These are phyloP conservation scores for Clarias batrachus DNA, from an alignment of 2,113 vertebrate species.

Conservation along the genomic window DNA sequence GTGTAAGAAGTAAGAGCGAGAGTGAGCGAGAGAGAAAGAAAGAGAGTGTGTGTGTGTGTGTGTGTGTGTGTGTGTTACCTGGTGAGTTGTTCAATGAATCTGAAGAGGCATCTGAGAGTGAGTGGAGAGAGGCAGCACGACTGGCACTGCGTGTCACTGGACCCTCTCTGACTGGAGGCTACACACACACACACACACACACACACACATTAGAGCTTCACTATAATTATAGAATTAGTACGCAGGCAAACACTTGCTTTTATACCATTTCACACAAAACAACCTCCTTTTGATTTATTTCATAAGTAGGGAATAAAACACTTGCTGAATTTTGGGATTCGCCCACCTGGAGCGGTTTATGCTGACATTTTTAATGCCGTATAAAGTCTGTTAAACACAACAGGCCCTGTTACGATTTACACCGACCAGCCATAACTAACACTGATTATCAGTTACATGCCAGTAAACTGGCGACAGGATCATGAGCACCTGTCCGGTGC, in stretches of 20 bases:
- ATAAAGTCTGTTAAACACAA: not conserved
- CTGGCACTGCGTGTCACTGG: slow-evolving; percentile 61
- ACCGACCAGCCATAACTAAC: not conserved
- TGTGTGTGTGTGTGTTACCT: slow-evolving; percentile 67
- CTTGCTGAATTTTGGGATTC: not conserved
- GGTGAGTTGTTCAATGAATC: slow-evolving; percentile 79
- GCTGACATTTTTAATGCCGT: no score
- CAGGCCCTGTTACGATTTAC: not conserved
- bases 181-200: slow-evolving; percentile 29
- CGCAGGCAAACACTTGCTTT: not conserved
- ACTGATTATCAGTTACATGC: no score
- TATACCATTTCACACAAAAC: not conserved
- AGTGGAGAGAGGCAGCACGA: slow-evolving; percentile 72
- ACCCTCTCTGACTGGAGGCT: slow-evolving; percentile 82
- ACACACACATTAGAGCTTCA: slow-evolving; percentile 29
- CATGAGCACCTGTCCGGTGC: no score
- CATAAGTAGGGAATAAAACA: not conserved
- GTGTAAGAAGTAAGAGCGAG: not conserved
- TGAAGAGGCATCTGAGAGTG: slow-evolving; percentile 76
- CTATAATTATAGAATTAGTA: not conserved
- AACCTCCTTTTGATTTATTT: not conserved
- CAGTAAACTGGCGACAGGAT: no score
- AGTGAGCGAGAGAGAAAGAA: not conserved
- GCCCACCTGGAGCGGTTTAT: not conserved
- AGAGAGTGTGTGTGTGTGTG: not conserved